Evolutionary conservation across 2,113 vertebrate genomes (phyloP).

Genomic region (Chaetodon trifascialis): DNA sequence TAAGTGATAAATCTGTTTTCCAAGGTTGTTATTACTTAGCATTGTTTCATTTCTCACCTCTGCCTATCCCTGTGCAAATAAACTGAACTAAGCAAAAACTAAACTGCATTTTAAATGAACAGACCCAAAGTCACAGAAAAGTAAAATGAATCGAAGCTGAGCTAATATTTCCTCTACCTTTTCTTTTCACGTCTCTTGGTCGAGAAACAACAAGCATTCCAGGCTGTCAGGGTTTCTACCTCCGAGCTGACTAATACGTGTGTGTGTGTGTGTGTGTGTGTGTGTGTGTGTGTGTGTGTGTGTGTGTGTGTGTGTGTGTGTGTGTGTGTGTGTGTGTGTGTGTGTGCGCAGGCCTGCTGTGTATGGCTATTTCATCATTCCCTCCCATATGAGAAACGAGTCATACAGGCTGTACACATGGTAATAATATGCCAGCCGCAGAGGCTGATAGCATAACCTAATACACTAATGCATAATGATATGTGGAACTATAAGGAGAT

Average conservation of each 20-base stretch:
- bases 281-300: too few species aligned
- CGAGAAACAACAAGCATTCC: not conserved
- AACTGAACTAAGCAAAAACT: conserved; percentile 25
- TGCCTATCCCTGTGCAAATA: conserved; percentile 17
- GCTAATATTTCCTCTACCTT: not conserved
- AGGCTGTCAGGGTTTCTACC: not conserved
- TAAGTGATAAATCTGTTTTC: conserved; percentile 35
- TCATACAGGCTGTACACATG: not conserved
- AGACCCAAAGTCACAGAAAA: not conserved
- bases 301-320: too few species aligned
- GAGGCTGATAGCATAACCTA: conserved; percentile 20
- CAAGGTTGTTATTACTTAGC: conserved; percentile 27
- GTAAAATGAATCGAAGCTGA: conserved; percentile 4
- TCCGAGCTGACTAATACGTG: conserved; percentile 4
- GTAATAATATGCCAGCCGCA: conserved; percentile 34
- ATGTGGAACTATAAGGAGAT: conserved; percentile 48
- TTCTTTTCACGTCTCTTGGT: not conserved
- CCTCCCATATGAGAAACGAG: not conserved
- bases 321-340: not conserved
- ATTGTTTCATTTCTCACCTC: conserved; percentile 35
- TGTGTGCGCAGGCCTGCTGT: not conserved
- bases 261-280: too few species aligned
- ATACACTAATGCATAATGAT: conserved; percentile 58
- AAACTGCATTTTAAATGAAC: conserved; percentile 35
- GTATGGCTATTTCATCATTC: conserved; percentile 26